These are phyloP conservation scores for Trilocha varians DNA, from an alignment of 2,888 invertebrate species.

Conservation along the genomic window DNA sequence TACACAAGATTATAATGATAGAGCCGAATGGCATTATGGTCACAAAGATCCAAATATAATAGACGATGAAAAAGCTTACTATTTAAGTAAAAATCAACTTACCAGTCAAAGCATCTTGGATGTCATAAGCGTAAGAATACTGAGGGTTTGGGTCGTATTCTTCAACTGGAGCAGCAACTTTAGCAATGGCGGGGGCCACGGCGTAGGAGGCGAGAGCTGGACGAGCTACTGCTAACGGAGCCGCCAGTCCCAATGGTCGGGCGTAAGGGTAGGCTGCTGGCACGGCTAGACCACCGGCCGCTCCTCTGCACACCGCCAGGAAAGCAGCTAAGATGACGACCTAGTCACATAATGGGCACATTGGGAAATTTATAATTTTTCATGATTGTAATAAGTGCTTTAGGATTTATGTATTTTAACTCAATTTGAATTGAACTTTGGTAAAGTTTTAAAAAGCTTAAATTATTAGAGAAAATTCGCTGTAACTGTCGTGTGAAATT, in stretches of 20 bases:
- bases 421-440: no score
- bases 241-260: constrained; percentile 29
- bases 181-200: constrained; percentile 37
- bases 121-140: constrained; percentile 79
- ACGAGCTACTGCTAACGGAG: constrained; percentile 43
- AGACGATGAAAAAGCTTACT: neutral
- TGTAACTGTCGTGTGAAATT: no score
- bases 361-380: neutral
- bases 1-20: no score
- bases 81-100: constrained; percentile 26
- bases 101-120: constrained; percentile 78
- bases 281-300: constrained; percentile 35
- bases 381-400: no score
- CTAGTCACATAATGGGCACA: constrained; percentile 17
- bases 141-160: constrained; percentile 77
- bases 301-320: constrained; percentile 42
- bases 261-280: constrained; percentile 43
- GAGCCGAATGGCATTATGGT: no score
- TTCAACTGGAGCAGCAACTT: constrained; percentile 58
- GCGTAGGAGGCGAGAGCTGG: constrained; percentile 26
- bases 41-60: neutral
- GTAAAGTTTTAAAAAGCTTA: no score
- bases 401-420: no score
- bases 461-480: no score
- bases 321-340: constrained; percentile 44